phyloP scores from a whole-genome alignment of 2,888 invertebrate genomes.

The Amblyteles armatorius region DNA sequence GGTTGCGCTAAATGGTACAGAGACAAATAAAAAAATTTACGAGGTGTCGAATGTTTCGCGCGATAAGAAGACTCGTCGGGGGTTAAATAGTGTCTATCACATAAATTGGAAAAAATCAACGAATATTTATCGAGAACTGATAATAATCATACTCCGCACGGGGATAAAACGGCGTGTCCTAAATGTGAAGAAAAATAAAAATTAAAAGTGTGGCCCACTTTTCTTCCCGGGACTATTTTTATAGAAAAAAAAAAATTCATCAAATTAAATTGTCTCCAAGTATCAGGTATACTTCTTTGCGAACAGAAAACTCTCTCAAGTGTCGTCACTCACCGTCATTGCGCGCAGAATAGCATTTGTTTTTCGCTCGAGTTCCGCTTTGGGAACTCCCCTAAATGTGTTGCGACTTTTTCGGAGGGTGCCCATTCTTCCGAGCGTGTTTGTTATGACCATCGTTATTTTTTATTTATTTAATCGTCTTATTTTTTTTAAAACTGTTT shows the following conservation, averaged over 20 bases:
- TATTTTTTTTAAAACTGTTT: not conserved
- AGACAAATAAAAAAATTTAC: constrained; percentile 23
- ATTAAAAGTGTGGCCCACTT: not conserved
- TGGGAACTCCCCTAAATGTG: constrained; percentile 92
- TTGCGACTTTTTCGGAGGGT: constrained; percentile 85
- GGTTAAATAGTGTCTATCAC: not conserved
- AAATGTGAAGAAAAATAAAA: not conserved
- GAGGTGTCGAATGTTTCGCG: constrained; percentile 8
- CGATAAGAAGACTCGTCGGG: constrained; percentile 2
- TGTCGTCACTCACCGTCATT: constrained; percentile 91
- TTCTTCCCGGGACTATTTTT: not conserved
- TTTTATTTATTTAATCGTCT: not conserved
- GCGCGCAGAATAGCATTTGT: constrained; percentile 91
- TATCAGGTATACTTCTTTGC: not conserved
- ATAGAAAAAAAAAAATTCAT: not conserved
- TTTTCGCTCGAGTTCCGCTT: constrained; percentile 90
- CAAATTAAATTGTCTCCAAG: not conserved
- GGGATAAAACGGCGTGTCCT: not conserved
- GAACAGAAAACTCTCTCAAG: not conserved
- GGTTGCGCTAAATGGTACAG: constrained; percentile 6
- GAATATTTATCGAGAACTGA: not conserved
- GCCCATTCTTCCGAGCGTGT: constrained; percentile 84
- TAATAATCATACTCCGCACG: not conserved
- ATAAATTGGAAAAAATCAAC: not conserved
- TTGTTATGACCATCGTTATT: constrained; percentile 77